phyloP scores from a whole-genome alignment of 2,888 invertebrate genomes.

The Lagria hirta region DNA sequence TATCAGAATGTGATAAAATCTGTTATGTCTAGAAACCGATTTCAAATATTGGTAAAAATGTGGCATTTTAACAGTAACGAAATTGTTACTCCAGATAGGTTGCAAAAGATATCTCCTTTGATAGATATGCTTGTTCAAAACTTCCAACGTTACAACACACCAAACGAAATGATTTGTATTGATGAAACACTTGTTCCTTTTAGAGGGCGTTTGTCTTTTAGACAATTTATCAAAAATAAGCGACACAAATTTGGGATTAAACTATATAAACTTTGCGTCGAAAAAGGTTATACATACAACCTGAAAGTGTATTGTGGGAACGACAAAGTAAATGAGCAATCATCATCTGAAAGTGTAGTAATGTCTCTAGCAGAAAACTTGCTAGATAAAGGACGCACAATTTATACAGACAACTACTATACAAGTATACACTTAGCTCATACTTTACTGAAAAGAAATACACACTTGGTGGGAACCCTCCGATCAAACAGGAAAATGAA shows the following conservation, averaged over 20 bases:
- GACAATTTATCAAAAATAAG: constrained; percentile 29
- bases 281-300: constrained; percentile 24
- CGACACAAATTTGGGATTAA: constrained; percentile 38
- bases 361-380: constrained; percentile 31
- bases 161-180: constrained; percentile 33
- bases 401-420: constrained; percentile 34
- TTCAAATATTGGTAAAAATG: constrained; percentile 17
- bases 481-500: constrained; percentile 29
- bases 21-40: constrained; percentile 18
- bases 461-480: constrained; percentile 29
- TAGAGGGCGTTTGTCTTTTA: constrained; percentile 36
- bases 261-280: constrained; percentile 20
- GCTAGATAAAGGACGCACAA: constrained; percentile 29
- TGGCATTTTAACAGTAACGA: constrained; percentile 30
- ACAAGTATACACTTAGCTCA: constrained; percentile 28
- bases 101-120: constrained; percentile 26
- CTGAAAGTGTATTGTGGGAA: constrained; percentile 20
- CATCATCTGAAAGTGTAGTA: constrained; percentile 28
- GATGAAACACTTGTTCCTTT: constrained; percentile 38
- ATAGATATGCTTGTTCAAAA: constrained; percentile 25
- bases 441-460: constrained; percentile 30
- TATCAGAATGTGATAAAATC: constrained; percentile 4
- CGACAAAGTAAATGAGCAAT: constrained; percentile 5
- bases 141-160: constrained; percentile 29
- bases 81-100: constrained; percentile 10